Conservation (phyloP, 2,888 invertebrate genomes). For the Mamestra brassicae region DNA sequence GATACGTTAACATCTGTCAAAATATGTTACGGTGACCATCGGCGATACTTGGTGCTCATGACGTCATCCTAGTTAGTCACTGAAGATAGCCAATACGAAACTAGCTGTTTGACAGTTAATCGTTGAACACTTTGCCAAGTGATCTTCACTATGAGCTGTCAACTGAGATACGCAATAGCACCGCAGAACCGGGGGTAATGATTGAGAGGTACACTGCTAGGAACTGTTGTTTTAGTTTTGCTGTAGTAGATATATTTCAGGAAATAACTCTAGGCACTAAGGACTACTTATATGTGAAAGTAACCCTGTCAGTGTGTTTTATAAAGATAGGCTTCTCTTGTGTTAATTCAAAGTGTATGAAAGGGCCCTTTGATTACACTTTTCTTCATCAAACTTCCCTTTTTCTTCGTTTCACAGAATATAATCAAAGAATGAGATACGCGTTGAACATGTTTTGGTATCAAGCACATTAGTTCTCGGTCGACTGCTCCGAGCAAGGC, state of each 20-base stretch:
- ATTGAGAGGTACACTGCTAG: background rate
- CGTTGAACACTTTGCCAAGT: no score
- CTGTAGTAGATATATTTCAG: background rate
- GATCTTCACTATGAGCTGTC: no score
- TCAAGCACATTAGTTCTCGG: slow-evolving; percentile 31
- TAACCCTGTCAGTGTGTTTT: no score
- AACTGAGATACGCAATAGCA: no score
- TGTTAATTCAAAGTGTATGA: background rate
- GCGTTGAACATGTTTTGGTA: slow-evolving; percentile 28
- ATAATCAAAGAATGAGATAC: slow-evolving; percentile 55
- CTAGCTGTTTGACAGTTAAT: no score
- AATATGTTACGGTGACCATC: no score
- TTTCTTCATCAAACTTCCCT: slow-evolving; percentile 27
- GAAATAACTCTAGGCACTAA: no score
- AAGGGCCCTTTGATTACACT: background rate
- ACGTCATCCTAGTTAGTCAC: no score
- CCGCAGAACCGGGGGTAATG: background rate
- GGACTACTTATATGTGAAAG: no score
- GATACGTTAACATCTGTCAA: no score
- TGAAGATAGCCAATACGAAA: no score
- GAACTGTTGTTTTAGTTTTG: background rate
- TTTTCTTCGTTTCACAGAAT: slow-evolving; percentile 53
- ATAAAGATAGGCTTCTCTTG: background rate
- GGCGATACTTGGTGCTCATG: no score
- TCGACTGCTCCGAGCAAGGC: slow-evolving; percentile 29